These are phyloP conservation scores for Champsocephalus esox DNA, from an alignment of 2,797 vertebrate species.

Conservation along the genomic window DNA sequence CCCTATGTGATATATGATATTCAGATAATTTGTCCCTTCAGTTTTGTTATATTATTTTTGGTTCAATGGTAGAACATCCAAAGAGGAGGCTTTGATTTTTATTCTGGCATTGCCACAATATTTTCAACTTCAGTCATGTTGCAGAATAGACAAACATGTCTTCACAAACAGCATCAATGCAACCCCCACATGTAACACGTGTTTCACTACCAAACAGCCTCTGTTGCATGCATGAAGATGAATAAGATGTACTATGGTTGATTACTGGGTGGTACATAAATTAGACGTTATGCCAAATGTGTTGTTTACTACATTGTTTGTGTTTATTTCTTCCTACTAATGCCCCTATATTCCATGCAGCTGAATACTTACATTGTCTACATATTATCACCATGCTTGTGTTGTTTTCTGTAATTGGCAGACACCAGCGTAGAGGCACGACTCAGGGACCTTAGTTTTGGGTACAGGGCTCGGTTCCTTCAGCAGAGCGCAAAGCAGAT, in stretches of 20 bases:
- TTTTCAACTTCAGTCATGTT: neutral
- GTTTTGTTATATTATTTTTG: neutral
- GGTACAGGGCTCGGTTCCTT: conserved; percentile 93
- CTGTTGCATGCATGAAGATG: neutral
- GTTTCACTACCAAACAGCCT: neutral
- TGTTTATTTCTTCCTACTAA: neutral
- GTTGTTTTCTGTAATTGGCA: conserved; percentile 64
- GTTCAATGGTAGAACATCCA: neutral
- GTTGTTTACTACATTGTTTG: neutral
- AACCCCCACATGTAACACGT: neutral
- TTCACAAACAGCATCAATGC: neutral
- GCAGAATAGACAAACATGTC: neutral
- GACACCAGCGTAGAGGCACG: conserved; percentile 84
- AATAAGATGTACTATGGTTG: neutral
- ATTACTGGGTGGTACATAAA: neutral
- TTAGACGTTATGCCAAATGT: neutral
- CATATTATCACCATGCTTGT: neutral
- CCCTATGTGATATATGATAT: neutral
- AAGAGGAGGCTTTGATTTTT: neutral
- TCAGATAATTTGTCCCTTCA: neutral
- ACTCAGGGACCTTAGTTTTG: conserved; percentile 92
- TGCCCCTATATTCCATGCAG: neutral
- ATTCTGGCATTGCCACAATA: neutral
- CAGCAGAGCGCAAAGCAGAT: conserved; percentile 88
- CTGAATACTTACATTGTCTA: neutral